Conservation (phyloP, 2,113 vertebrate species). For the Typhlomys cinereus region DNA sequence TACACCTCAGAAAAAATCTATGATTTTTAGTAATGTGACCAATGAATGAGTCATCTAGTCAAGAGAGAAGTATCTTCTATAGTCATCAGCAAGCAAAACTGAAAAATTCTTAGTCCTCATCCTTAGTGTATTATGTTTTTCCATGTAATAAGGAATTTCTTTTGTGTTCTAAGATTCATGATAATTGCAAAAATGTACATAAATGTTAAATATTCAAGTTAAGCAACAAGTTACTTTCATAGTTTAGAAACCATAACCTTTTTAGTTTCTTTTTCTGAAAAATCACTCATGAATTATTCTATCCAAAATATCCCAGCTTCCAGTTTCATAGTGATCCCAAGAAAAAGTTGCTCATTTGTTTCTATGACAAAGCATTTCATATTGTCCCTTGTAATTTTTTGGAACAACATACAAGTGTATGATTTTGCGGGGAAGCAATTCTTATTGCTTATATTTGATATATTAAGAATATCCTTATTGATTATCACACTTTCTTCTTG, state of each 20-base stretch:
- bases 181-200: not conserved
- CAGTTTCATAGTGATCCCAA: not conserved
- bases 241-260: not conserved
- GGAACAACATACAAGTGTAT: not conserved
- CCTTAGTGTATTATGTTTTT: not conserved
- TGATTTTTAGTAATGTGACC: too few species aligned
- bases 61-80: not conserved
- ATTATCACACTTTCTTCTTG: not conserved
- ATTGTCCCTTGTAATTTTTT: not conserved
- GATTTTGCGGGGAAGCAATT: not conserved
- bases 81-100: not conserved
- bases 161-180: not conserved
- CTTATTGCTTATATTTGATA: too few species aligned
- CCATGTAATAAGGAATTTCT: not conserved
- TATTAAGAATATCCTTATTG: not conserved
- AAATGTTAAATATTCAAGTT: constrained; percentile 9
- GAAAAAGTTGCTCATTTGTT: too few species aligned
- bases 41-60: not conserved
- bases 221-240: not conserved
- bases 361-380: too few species aligned
- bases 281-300: not conserved
- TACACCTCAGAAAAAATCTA: too few species aligned
- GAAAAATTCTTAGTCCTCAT: not conserved
- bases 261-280: constrained; percentile 24
- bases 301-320: not conserved